These are phyloP conservation scores for Gymnoscopelus braueri DNA, from an alignment of 2,797 vertebrate genomes.

Conservation along the genomic window DNA sequence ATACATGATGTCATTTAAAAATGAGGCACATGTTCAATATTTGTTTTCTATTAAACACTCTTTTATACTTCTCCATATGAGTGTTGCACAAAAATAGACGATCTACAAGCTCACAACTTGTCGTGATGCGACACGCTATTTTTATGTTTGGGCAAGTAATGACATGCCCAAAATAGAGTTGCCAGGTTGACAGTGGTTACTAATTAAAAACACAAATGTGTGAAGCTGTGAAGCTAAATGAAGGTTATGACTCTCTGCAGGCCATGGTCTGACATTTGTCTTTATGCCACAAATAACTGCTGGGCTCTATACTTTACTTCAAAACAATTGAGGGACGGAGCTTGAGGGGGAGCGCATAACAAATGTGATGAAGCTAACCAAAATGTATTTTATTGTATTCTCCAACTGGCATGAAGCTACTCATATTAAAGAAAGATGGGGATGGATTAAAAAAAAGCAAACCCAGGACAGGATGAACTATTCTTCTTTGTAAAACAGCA, in stretches of 20 bases:
- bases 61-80: too few relatives aligned
- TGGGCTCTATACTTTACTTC: neutral
- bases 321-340: constrained; percentile 37
- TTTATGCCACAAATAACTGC: neutral
- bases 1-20: neutral
- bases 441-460: constrained; percentile 15
- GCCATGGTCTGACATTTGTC: constrained; percentile 50
- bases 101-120: too few relatives aligned
- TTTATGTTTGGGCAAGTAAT: too few relatives aligned
- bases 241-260: constrained; percentile 34
- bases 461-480: constrained; percentile 61
- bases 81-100: too few relatives aligned
- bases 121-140: too few relatives aligned
- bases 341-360: constrained; percentile 63
- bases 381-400: constrained; percentile 71
- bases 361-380: constrained; percentile 70
- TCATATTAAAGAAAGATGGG: constrained; percentile 65
- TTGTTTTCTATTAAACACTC: neutral
- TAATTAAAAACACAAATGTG: constrained; percentile 32
- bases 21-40: constrained; percentile 12
- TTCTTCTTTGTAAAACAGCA: constrained; percentile 57
- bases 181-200: neutral
- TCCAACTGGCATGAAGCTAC: constrained; percentile 67
- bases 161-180: neutral
- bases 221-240: constrained; percentile 28